Base-by-base conservation (phyloP, 2,113 vertebrate genomes). In the Hippoglossus stenolepis region DNA sequence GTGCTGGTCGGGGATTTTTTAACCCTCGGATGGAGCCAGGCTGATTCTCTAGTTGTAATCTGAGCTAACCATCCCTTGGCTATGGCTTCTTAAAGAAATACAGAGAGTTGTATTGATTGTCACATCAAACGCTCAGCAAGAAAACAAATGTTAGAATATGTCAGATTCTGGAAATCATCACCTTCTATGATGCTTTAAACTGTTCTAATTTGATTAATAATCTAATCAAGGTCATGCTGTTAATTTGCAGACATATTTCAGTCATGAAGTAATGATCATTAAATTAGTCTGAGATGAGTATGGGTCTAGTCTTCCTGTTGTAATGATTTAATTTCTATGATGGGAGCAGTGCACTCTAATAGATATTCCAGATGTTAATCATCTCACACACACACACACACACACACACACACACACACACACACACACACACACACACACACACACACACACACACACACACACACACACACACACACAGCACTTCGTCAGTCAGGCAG, bases 281-380 rank as follows among this genome's bases (percentile, higher is more conserved):
- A 43, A 43, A 43, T 43, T 43, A 43, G 11, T 43, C 40, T 43
- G 12, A 38, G 35, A 38, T 24, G 24, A 31, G 31, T 31, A 31
- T 31, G 31, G 7, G 31, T 31, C 31, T 31, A 31, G 31, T 31
- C 31, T 31, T 31, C 31, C 6, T 7, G 31, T 7, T 7, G 6
- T 31, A 31, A 31, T 31, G 31, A 31, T 31, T 76, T 6, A 18
- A 58, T 69, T 77, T 21, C 56, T 57, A 13, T 56, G 21, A 63
- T 62, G 60, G 62, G 54, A 81, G 69, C 65, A 49, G 57, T 5
- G 31, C 31, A 31, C 56, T 38, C 10, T 79, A n/a, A 81, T 73
- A 74, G 77, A 64, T 65, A 57, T 86, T 79, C 73, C 85, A 87
- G 74, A 79, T 82, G 75, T 45, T 70, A 57, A 21, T 13, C 70